Evolutionary conservation across 2,888 invertebrate species (phyloP).

Genomic region (Slavum lentiscoides): DNA sequence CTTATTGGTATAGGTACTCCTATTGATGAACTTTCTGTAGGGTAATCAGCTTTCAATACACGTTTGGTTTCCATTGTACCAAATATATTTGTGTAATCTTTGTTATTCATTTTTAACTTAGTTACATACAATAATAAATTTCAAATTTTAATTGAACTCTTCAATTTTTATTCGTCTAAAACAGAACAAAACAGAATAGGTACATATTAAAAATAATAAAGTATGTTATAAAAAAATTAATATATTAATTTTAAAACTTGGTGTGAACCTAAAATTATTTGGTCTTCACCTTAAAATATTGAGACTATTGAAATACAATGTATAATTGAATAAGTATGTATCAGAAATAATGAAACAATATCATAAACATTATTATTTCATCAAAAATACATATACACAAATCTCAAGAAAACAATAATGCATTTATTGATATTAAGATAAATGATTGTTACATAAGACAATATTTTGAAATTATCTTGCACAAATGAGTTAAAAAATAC

Average conservation of each 20-base stretch:
- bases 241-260: not conserved
- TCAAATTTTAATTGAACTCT: not conserved
- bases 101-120: constrained; percentile 39
- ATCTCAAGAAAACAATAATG: too few species aligned
- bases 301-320: too few species aligned
- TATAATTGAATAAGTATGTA: too few species aligned
- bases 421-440: too few species aligned
- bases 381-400: too few species aligned
- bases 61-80: constrained; percentile 50
- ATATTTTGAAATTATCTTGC: too few species aligned
- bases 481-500: too few species aligned
- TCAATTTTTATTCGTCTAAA: constrained; percentile 17
- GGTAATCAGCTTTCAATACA: constrained; percentile 49
- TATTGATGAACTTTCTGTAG: constrained; percentile 47
- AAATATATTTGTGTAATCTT: constrained; percentile 50
- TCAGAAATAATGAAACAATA: too few species aligned
- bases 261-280: too few species aligned
- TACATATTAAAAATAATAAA: not conserved
- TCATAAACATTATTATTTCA: too few species aligned
- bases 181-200: not conserved
- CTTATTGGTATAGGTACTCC: constrained; percentile 53
- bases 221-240: not conserved
- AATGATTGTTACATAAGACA: too few species aligned
- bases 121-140: not conserved
- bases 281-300: too few species aligned